Base-by-base conservation (phyloP, 2,797 vertebrate species). In the Melanotaenia trifasciata region DNA sequence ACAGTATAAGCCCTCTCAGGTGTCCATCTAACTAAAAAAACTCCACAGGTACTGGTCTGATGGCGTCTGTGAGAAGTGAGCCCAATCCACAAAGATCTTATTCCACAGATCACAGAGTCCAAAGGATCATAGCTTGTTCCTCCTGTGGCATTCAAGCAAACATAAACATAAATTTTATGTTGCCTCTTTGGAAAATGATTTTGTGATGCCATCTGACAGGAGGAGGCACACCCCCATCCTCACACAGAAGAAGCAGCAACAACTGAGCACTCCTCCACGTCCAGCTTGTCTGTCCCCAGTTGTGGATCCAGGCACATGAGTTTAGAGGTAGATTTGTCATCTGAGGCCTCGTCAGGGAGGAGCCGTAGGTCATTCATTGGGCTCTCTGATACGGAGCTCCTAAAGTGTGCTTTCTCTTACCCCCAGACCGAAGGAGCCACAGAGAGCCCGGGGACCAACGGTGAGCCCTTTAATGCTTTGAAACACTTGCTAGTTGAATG, bases 381-480 rank as follows among this genome's bases (percentile, higher is more conserved):
- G 78, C 90, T 91, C 84, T 91, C 93, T 86, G 93, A 87, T 45
- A 74, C 84, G 28, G 84, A 92, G 69, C 91, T 91, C 74, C 74
- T 93, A 80, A 90, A 90, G 75, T 92, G 84, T 89, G 90, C 91
- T 74, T 92, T 93, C 85, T 90, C 89, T 72, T 53, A 80, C 67
- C 84, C 84, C 33, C 93, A 93, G 89, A 89, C 70, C 20, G 86
- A 89, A 77, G 89, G 86, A 87, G 86, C 87, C 72, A 58, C 89
- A 81, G 90, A 92, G 87, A 89, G 84, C 84, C 86, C 81, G 0
- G 88, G 8, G 2, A 51, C 53, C 60, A 59, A 79, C 1, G 78
- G 93, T 94, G 71, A 84, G 87, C 67, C 18, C 38, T 13, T 67
- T 18, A 5, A 45, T 8, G 3, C 58, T 61, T 64, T 1, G 2